phyloP scores from a whole-genome alignment of 2,113 vertebrate genomes.

The Addax nasomaculatus region DNA sequence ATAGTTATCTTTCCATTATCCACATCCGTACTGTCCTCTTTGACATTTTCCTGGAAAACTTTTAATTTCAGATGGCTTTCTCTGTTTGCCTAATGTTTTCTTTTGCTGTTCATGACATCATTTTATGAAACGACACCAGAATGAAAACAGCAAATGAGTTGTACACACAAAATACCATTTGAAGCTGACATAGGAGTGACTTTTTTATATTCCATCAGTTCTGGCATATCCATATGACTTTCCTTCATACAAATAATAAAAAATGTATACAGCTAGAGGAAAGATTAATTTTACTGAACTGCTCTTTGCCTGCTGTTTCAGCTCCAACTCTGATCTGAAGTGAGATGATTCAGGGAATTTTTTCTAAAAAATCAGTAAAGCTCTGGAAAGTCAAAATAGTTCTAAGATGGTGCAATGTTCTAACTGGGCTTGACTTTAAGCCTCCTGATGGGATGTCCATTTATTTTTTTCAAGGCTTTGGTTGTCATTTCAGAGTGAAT shows the following conservation, averaged over 20 bases:
- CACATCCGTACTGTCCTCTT: neutral
- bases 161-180: neutral
- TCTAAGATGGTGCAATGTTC: neutral
- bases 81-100: neutral
- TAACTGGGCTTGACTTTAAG: neutral
- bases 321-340: neutral
- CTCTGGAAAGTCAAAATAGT: neutral
- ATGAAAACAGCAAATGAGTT: neutral
- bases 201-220: neutral
- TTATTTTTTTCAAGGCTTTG: neutral
- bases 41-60: slow-evolving; percentile 48
- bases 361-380: neutral
- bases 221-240: neutral
- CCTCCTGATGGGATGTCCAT: neutral
- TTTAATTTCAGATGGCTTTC: neutral
- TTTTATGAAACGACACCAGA: neutral
- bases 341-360: neutral
- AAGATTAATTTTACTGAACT: neutral
- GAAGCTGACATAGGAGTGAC: neutral
- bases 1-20: slow-evolving; percentile 51
- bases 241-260: neutral
- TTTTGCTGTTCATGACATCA: neutral
- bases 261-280: neutral
- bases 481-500: neutral
- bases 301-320: neutral